Evolutionary conservation across 2,113 vertebrate genomes (phyloP).

Genomic region (Solea solea): DNA sequence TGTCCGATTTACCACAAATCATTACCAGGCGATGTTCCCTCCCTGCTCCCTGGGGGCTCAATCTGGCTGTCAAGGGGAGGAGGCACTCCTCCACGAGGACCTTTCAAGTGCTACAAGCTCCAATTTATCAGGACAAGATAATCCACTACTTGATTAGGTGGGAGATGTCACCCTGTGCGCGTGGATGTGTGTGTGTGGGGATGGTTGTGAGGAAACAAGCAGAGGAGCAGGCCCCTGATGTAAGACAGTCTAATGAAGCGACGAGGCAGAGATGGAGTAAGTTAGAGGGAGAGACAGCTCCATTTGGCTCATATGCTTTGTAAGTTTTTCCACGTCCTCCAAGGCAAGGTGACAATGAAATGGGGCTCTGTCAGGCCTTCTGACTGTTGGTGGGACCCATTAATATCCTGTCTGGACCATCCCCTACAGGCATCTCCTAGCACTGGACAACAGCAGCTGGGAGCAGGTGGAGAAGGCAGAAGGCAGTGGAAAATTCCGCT

Average conservation of each 20-base stretch:
- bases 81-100: slow-evolving; percentile 78
- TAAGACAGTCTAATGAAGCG: slow-evolving; percentile 69
- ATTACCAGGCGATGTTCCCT: slow-evolving; percentile 76
- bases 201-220: slow-evolving; percentile 40
- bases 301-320: slow-evolving; percentile 74
- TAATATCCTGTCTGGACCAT: slow-evolving; percentile 73
- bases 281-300: slow-evolving; percentile 53
- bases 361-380: slow-evolving; percentile 61
- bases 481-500: slow-evolving; percentile 62
- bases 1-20: slow-evolving; percentile 83
- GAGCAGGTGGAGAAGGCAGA: slow-evolving; percentile 13
- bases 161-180: slow-evolving; percentile 77
- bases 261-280: slow-evolving; percentile 59
- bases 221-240: slow-evolving; percentile 48
- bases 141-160: slow-evolving; percentile 83
- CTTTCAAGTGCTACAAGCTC: slow-evolving; percentile 77
- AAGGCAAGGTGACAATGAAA: slow-evolving; percentile 80
- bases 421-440: slow-evolving; percentile 61
- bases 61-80: slow-evolving; percentile 73
- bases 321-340: slow-evolving; percentile 76
- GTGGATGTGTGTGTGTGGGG: slow-evolving; percentile 51
- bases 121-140: slow-evolving; percentile 87
- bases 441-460: slow-evolving; percentile 37
- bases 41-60: slow-evolving; percentile 76
- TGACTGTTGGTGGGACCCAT: slow-evolving; percentile 68